phyloP scores from a whole-genome alignment of 64 coral and sea anemone genomes.

The Dendronephthya gigantea region DNA sequence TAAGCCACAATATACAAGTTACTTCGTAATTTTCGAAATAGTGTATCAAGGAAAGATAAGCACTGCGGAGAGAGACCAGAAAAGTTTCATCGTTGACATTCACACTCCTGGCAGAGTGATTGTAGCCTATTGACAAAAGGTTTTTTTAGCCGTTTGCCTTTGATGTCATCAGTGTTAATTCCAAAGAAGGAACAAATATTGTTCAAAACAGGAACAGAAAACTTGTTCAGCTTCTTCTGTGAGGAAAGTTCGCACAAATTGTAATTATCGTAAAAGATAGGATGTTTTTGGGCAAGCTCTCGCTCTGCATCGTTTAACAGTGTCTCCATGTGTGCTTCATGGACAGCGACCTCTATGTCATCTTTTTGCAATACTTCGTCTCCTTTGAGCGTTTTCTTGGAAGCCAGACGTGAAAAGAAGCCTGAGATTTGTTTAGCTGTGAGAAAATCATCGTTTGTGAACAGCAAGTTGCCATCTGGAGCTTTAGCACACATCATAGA shows the following conservation, averaged over 20 bases:
- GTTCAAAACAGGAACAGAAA: conserved; percentile 6
- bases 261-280: conserved; percentile 31
- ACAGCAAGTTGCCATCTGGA: not conserved
- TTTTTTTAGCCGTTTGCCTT: too few species aligned
- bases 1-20: too few species aligned
- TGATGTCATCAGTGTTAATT: conserved; percentile 20
- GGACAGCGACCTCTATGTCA: conserved; percentile 26
- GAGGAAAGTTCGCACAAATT: conserved; percentile 31
- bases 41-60: too few species aligned
- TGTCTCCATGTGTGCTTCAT: conserved; percentile 17
- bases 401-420: conserved; percentile 38
- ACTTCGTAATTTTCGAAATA: too few species aligned
- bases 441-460: conserved; percentile 24
- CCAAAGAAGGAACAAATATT: conserved; percentile 14
- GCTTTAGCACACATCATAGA: conserved; percentile 13
- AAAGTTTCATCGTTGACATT: not conserved
- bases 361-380: not conserved
- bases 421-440: conserved; percentile 26
- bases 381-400: conserved; percentile 16
- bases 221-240: conserved; percentile 20
- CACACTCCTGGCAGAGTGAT: not conserved
- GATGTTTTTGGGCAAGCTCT: conserved; percentile 17
- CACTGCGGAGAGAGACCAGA: too few species aligned
- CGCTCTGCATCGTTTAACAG: not conserved
- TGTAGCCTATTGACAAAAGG: conserved; percentile 1